Conservation (phyloP, 2,888 invertebrate genomes). For the Temnothorax ravouxi region DNA sequence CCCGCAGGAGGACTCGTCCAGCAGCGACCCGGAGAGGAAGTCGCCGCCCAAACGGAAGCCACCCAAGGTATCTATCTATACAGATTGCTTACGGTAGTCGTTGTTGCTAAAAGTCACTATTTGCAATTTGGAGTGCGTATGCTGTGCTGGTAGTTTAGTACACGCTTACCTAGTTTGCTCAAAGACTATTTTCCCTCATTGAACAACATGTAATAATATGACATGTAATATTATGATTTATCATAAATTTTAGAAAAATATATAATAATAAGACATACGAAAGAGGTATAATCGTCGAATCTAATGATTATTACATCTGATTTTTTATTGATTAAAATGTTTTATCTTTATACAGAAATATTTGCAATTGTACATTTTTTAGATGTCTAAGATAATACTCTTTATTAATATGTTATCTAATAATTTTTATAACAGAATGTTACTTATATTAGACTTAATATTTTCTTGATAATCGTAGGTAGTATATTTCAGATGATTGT, state of each 20-base stretch:
- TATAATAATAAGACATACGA: not conserved
- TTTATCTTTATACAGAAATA: not conserved
- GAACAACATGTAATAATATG: not conserved
- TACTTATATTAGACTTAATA: not conserved
- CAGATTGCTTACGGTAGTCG: slow-evolving; percentile 56
- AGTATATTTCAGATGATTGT: not conserved
- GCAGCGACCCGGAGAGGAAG: slow-evolving; percentile 89
- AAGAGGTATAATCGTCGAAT: not conserved
- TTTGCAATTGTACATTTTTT: not conserved
- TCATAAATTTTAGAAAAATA: not conserved
- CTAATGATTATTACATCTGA: not conserved
- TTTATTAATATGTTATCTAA: not conserved
- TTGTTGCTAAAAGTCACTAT: not conserved
- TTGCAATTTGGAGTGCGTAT: slow-evolving; percentile 21
- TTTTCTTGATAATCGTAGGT: not conserved
- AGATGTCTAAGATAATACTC: not conserved
- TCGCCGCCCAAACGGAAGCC: slow-evolving; percentile 90
- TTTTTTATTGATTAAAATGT: not conserved
- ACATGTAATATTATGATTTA: not conserved
- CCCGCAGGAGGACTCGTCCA: slow-evolving; percentile 89
- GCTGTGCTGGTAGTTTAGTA: slow-evolving; percentile 9
- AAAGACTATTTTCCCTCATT: not conserved
- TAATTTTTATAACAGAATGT: not conserved
- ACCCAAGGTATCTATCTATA: slow-evolving; percentile 87
- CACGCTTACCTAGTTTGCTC: not conserved